Evolutionary conservation across 2,113 vertebrate species (phyloP), one percentile per base, ranked within the genome.

Genomic region (Calidris pygmaea): DNA sequence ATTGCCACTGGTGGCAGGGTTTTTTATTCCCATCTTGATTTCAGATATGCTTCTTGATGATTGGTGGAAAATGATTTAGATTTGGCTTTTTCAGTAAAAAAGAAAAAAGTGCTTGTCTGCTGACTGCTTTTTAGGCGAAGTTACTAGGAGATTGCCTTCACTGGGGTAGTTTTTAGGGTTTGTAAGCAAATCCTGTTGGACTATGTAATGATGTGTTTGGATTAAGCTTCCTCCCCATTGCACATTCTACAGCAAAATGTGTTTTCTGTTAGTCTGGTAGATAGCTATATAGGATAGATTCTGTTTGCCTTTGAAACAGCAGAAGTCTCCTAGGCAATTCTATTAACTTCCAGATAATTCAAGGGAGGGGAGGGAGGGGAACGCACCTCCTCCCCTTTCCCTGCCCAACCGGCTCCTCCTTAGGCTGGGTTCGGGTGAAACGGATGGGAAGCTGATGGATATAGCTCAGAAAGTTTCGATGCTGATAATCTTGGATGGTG

Each of bases 241-340:
- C 83, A 26, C 56, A 16, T 81, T 90, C 60, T 92, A 14, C 32
- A 76, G 70, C 58, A 92, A 93, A 81, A 89, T 4, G 29, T 76
- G 22, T 89, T 94, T 93, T 92, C 66, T 89, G 15, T 87, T 80
- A 47, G 17, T 47, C 41, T 87, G 62, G 34, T 75, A 82, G 82
- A 29, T 47, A 39, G 65, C 27, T 78, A 60, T 59, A 26, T 43
- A 13, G 74, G 50, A 39, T 41, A 71, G 55, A 65, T 85, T 77
- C 77, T 93, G 68, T 85, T 93, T 87, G 52, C 63, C 68, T 94
- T 82, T 90, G 83, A 82, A 87, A 52, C 59, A 93, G 60, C 60
- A 41, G 53, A 79, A 68, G 5, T 89, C 80, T 91, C 70, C 32
- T 21, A 53, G 86, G 66, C 73, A 82, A 62, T 85, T 89, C 48